Evolutionary conservation across 2,888 invertebrate species (phyloP), one percentile per base, ranked within the genome.

Genomic region (Synanthedon formicaeformis): DNA sequence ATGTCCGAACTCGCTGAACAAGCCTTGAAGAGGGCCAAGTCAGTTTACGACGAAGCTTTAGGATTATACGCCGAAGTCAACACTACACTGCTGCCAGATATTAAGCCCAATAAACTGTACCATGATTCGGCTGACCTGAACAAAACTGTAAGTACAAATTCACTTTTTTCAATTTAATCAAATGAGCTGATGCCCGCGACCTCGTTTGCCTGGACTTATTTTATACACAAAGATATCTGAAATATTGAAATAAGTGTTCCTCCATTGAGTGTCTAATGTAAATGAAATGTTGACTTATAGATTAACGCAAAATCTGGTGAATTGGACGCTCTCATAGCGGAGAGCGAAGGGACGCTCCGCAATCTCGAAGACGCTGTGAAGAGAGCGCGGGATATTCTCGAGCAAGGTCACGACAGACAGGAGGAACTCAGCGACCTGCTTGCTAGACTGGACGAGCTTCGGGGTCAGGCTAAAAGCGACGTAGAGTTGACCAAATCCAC

Each of bases 401-500:
- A 90, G 3, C 88, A 89, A 51, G 90, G 89, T 0, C 81, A 78
- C 48, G 77, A 81, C 16, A 62, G 83, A 61, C 96, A 97, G 71
- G 91, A 93, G 66, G 90, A 92, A 53, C 91, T 96, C 2, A 94
- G 95, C 63, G 93, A 94, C 58, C 88, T 97, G 10, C 75, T 97
- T 54, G 92, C 93, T 0, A 93, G 94, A 57, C 91, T 96, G 6
- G 94, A 95, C 66, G 91, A 90, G 18, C 91, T 93, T 0, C 91
- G 92, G 52, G 92, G 89, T 4, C 92, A 91, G 65, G 97, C 97
- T 0, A 91, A 91, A 54, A 91, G 93, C 52, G 97, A 98, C 2
- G 94, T 97, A 0, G 90, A 92, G 54, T 90, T 93, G 52, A 97
- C 97, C 2, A 95, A 97, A 65, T 91, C 91, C 61, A 95, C 94